Percentiles rank a stretch among this genome's conserved stretches.
phyloP scores from a whole-genome alignment of 2,888 invertebrate genomes.

The Dermolepida albohirtum region DNA sequence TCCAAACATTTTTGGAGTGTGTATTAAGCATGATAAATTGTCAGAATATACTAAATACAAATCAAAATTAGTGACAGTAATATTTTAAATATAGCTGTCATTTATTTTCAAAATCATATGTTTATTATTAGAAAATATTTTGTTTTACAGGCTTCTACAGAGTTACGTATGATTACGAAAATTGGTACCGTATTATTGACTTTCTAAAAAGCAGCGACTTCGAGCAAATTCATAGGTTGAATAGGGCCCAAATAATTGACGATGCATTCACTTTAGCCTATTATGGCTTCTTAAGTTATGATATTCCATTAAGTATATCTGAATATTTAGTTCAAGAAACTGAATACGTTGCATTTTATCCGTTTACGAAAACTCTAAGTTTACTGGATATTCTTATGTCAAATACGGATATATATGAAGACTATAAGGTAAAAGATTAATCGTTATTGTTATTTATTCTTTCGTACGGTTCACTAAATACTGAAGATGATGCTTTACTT shows the following conservation, averaged over 20 bases:
- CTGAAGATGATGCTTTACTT: too few species aligned
- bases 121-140: too few species aligned
- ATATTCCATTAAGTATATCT: slow-evolving; percentile 69
- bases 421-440: slow-evolving; percentile 43
- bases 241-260: slow-evolving; percentile 80
- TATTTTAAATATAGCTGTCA: too few species aligned
- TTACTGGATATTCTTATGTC: slow-evolving; percentile 47
- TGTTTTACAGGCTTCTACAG: slow-evolving; percentile 73
- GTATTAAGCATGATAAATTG: too few species aligned
- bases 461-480: too few species aligned
- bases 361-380: slow-evolving; percentile 58
- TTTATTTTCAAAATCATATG: too few species aligned
- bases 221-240: slow-evolving; percentile 69
- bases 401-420: slow-evolving; percentile 39
- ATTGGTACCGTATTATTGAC: slow-evolving; percentile 72
- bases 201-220: slow-evolving; percentile 65
- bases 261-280: slow-evolving; percentile 76
- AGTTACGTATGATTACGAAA: slow-evolving; percentile 76
- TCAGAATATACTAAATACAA: too few species aligned
- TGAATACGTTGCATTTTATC: slow-evolving; percentile 75
- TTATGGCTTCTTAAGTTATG: slow-evolving; percentile 69
- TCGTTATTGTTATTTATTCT: too few species aligned
- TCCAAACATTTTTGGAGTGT: too few species aligned
- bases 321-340: slow-evolving; percentile 70
- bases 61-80: too few species aligned